These are phyloP conservation scores for Spea bombifrons DNA, from an alignment of 2,113 vertebrate genomes.

Conservation along the genomic window DNA sequence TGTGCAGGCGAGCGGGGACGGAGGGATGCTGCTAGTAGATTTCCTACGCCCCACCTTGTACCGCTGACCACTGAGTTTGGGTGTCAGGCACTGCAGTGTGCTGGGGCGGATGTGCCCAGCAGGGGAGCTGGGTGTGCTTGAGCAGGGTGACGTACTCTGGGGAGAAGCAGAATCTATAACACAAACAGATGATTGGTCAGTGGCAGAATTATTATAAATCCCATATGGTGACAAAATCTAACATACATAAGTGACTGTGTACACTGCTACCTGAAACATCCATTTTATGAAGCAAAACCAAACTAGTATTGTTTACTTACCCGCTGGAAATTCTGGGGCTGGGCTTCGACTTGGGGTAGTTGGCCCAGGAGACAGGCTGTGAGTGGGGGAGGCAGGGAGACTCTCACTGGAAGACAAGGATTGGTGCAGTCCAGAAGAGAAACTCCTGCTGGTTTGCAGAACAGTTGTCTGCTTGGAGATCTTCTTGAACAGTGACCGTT, in stretches of 20 bases:
- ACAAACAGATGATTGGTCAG: conserved; percentile 26
- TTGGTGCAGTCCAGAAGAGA: conserved; percentile 91
- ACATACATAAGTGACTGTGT: no score
- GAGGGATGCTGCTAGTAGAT: conserved; percentile 95
- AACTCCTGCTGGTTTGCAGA: conserved; percentile 90
- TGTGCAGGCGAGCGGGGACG: conserved; percentile 88
- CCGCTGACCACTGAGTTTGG: conserved; percentile 83
- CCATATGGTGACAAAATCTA: no score
- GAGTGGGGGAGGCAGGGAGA: conserved; percentile 91
- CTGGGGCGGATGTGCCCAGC: conserved; percentile 89
- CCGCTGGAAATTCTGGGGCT: conserved; percentile 75
- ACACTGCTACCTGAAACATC: no score
- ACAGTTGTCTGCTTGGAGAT: conserved; percentile 85
- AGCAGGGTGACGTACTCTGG: conserved; percentile 84
- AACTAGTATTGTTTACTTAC: conserved; percentile 53
- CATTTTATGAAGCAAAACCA: not conserved
- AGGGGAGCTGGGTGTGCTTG: conserved; percentile 89
- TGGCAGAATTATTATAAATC: not conserved
- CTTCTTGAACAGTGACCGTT: conserved; percentile 86
- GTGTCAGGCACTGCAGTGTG: conserved; percentile 86
- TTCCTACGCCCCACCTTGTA: conserved; percentile 88
- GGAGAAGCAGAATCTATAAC: conserved; percentile 78
- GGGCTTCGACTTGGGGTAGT: conserved; percentile 83
- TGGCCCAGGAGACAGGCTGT: conserved; percentile 88
- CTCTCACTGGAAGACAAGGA: conserved; percentile 94